Evolutionary conservation across 2,113 vertebrate genomes (phyloP).

Genomic region (Petroica traversi): DNA sequence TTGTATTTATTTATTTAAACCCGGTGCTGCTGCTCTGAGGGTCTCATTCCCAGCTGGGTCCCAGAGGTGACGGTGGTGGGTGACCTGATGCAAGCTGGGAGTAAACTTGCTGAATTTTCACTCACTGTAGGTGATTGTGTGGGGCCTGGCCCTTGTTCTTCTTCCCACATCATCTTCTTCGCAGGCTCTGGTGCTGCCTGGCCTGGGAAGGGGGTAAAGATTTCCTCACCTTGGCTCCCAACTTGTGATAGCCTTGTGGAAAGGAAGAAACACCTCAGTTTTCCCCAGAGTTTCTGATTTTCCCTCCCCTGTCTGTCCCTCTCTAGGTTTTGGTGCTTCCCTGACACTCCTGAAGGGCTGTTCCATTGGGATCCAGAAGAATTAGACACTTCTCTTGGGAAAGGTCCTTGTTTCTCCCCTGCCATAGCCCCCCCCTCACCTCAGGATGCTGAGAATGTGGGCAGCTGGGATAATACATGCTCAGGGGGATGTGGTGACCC

Average conservation of each 20-base stretch:
- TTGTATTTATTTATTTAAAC: not conserved
- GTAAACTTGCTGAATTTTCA: not conserved
- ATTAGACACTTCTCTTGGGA: not conserved
- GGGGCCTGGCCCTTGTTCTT: accelerated
- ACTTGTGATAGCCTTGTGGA: not conserved
- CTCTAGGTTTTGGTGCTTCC: not conserved
- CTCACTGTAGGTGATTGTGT: not conserved
- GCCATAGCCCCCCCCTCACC: accelerated
- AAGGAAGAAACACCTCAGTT: not conserved
- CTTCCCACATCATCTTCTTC: not conserved
- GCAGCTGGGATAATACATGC: not conserved
- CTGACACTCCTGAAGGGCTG: not conserved
- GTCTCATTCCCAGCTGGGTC: not conserved
- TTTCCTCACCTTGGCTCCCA: not conserved
- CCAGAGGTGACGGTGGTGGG: not conserved
- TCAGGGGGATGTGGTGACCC: not conserved
- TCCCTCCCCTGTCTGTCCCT: not conserved
- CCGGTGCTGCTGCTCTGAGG: not conserved
- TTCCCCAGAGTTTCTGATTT: not conserved
- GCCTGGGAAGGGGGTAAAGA: not conserved
- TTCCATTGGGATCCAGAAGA: not conserved
- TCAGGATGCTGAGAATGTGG: not conserved
- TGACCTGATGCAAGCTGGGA: not conserved
- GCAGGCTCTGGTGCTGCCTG: not conserved
- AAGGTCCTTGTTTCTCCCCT: not conserved